These are phyloP conservation scores for Machimus rusticus DNA, from an alignment of 2,888 invertebrate genomes.

Conservation along the genomic window DNA sequence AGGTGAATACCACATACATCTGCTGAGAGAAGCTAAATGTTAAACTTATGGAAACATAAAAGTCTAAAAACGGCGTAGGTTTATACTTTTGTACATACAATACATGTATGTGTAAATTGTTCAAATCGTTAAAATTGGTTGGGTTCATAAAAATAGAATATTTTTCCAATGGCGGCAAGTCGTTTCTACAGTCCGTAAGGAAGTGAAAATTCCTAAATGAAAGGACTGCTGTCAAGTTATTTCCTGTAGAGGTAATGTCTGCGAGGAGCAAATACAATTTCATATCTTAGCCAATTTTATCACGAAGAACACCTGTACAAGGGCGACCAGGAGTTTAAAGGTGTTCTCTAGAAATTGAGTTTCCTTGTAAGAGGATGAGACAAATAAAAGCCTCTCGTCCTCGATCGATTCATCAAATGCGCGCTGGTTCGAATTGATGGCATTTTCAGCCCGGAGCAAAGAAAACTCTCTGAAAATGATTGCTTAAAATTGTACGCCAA, in stretches of 20 bases:
- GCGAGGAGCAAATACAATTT: constrained; percentile 2
- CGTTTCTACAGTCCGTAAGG: neutral
- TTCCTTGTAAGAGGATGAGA: constrained; percentile 35
- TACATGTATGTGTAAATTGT: neutral
- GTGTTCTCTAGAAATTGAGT: constrained; percentile 26
- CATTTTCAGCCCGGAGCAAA: constrained; percentile 27
- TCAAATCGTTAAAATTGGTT: neutral
- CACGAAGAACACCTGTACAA: constrained; percentile 9
- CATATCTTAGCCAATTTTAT: constrained; percentile 21
- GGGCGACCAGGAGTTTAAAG: constrained; percentile 1
- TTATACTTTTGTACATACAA: neutral
- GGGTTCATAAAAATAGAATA: neutral
- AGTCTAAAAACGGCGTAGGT: neutral
- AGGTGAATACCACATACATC: no score
- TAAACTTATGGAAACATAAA: neutral
- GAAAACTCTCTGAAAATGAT: constrained; percentile 38
- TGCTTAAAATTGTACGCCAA: neutral
- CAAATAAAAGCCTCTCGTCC: constrained; percentile 24
- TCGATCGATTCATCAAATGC: constrained; percentile 34
- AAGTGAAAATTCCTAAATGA: neutral
- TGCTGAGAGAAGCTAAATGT: neutral
- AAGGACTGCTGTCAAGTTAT: neutral
- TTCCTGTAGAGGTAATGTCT: neutral
- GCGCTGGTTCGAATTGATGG: constrained; percentile 35
- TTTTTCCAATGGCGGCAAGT: neutral